Conservation (phyloP, 2,113 vertebrate genomes). For the Hassar affinis region DNA sequence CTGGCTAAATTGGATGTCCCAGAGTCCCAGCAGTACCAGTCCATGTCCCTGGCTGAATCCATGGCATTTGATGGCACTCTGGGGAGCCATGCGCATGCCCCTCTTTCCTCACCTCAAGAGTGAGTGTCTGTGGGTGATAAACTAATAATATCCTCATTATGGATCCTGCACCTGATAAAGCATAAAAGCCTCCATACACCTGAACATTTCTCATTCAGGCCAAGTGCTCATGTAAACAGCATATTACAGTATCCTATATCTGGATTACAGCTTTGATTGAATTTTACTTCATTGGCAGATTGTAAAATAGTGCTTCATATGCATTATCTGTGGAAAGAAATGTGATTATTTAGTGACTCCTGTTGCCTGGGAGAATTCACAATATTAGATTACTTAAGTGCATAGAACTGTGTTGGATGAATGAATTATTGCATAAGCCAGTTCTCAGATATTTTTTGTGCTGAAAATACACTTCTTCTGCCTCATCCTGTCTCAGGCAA, state of each 20-base stretch:
- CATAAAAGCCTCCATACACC: neutral
- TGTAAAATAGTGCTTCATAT: neutral
- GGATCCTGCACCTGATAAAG: neutral
- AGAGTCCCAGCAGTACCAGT: slow-evolving; percentile 68
- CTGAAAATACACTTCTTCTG: neutral
- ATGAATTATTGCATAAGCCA: neutral
- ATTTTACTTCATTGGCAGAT: neutral
- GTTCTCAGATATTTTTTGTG: neutral
- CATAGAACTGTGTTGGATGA: neutral
- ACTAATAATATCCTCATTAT: neutral
- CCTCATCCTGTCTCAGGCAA: slow-evolving; percentile 67
- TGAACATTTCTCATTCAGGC: neutral
- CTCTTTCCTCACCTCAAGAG: slow-evolving; percentile 72
- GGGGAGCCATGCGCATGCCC: slow-evolving; percentile 57
- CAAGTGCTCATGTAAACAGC: neutral
- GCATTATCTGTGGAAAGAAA: neutral
- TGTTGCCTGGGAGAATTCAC: neutral
- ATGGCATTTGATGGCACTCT: slow-evolving; percentile 67
- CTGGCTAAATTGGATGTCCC: slow-evolving; percentile 67
- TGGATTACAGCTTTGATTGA: no score
- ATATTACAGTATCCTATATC: neutral
- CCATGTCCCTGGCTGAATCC: slow-evolving; percentile 65
- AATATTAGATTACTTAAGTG: neutral
- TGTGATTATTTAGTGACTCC: neutral
- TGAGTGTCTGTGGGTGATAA: slow-evolving; percentile 50